Evolutionary conservation across 1,140 invertebrate species (phyloP).

Genomic region (Drosophila asahinai): DNA sequence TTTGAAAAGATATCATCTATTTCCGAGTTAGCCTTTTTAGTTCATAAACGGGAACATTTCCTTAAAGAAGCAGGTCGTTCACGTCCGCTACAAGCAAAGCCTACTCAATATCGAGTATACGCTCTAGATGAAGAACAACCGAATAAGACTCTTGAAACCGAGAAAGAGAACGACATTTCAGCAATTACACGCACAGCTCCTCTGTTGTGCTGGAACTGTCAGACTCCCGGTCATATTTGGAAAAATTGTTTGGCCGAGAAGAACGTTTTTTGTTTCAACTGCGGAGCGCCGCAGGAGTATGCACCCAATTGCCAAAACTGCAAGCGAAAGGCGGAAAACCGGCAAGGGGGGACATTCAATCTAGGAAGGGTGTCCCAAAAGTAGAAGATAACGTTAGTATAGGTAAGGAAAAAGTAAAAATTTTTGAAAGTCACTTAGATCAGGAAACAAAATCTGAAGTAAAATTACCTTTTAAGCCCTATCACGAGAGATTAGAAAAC

Average conservation of each 20-base stretch:
- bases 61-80: too few relatives aligned
- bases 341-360: background rate
- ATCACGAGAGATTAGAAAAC: too few relatives aligned
- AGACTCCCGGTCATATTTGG: background rate
- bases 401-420: background rate
- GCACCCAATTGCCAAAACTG: background rate
- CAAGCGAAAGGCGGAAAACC: background rate
- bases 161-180: background rate
- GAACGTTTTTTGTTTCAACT: too few relatives aligned
- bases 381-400: background rate
- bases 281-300: too few relatives aligned
- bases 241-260: slow-evolving; percentile 2
- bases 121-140: background rate
- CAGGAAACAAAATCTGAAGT: background rate
- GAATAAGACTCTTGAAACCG: background rate
- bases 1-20: too few relatives aligned
- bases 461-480: slow-evolving; percentile 1
- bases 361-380: background rate
- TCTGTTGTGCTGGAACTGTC: slow-evolving; percentile 1
- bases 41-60: too few relatives aligned
- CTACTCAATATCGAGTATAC: too few relatives aligned
- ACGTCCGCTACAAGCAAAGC: too few relatives aligned
- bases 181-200: background rate
- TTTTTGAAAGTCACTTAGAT: background rate
- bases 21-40: too few relatives aligned